Conservation (phyloP, 37 sponge, comb jelly and placozoan species). For the Geodia barretti region DNA sequence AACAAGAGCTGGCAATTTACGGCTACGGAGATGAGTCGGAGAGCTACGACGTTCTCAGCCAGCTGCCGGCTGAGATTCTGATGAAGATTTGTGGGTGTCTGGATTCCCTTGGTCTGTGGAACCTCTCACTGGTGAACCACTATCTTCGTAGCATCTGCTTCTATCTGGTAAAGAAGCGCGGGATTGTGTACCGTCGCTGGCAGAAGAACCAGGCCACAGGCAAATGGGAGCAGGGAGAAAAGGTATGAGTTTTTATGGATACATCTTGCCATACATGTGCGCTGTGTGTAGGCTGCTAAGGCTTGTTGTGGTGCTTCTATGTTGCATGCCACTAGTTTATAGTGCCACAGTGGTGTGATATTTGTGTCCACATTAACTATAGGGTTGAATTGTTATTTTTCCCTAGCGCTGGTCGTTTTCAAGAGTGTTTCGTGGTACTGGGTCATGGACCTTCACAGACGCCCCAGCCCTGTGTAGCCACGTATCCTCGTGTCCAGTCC, state of each 20-base stretch:
- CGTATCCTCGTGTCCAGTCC: slow-evolving; percentile 39
- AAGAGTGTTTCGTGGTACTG: slow-evolving; percentile 8
- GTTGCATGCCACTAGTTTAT: no score
- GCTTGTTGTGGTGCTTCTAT: neutral
- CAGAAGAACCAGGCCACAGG: neutral
- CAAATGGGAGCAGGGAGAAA: neutral
- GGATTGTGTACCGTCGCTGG: slow-evolving; percentile 53
- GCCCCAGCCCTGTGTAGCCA: slow-evolving; percentile 20
- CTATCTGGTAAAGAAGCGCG: slow-evolving; percentile 29
- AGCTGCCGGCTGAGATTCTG: slow-evolving; percentile 59
- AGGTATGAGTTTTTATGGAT: neutral
- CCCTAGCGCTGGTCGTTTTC: slow-evolving; percentile 49
- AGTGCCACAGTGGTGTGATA: no score
- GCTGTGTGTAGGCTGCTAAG: neutral
- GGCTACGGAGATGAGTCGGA: slow-evolving; percentile 57
- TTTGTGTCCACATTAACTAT: no score
- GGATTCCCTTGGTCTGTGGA: slow-evolving; percentile 64
- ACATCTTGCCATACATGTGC: neutral
- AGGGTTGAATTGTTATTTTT: no score
- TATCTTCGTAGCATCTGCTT: slow-evolving; percentile 55
- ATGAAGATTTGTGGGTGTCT: slow-evolving; percentile 8
- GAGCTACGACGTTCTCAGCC: slow-evolving; percentile 51
- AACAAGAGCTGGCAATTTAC: slow-evolving; percentile 59
- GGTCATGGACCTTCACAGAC: slow-evolving; percentile 11
- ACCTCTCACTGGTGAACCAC: slow-evolving; percentile 57